Evolutionary conservation across 1,140 invertebrate species (phyloP).

Genomic region (Bombus consobrinus): DNA sequence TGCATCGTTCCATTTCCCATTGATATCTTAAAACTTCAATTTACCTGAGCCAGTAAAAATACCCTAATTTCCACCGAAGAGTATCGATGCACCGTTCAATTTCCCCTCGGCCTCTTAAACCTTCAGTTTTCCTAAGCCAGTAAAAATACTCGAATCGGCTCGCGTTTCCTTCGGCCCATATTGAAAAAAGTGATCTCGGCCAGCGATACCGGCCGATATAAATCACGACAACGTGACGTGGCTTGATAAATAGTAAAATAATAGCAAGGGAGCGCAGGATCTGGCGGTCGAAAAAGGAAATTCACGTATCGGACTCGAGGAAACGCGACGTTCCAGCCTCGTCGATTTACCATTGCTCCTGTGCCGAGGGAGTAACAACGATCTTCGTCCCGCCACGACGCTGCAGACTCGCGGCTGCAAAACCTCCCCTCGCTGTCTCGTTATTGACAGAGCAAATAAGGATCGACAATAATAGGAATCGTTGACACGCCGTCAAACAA

Average conservation of each 20-base stretch:
- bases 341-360: conserved; percentile 1
- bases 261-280: neutral
- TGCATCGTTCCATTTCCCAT: too few species aligned
- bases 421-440: conserved; percentile 22
- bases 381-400: neutral
- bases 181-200: conserved; percentile 29
- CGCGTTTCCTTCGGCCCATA: neutral
- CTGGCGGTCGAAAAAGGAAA: neutral
- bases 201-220: conserved; percentile 12
- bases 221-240: conserved; percentile 9
- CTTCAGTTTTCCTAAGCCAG: neutral
- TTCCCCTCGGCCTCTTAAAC: neutral
- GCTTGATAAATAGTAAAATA: conserved; percentile 35
- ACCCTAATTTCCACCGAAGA: neutral
- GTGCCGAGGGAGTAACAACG: neutral
- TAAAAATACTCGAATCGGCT: neutral
- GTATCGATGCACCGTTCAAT: neutral
- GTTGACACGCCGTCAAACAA: conserved; percentile 57
- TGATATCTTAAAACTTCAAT: too few species aligned
- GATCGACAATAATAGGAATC: conserved; percentile 61
- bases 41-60: too few species aligned
- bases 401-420: neutral
- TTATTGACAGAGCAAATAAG: conserved; percentile 61
- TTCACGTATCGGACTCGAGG: neutral
- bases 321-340: neutral